Conservation (phyloP, 2,797 vertebrate species). For the Myoxocephalus aenaeus region DNA sequence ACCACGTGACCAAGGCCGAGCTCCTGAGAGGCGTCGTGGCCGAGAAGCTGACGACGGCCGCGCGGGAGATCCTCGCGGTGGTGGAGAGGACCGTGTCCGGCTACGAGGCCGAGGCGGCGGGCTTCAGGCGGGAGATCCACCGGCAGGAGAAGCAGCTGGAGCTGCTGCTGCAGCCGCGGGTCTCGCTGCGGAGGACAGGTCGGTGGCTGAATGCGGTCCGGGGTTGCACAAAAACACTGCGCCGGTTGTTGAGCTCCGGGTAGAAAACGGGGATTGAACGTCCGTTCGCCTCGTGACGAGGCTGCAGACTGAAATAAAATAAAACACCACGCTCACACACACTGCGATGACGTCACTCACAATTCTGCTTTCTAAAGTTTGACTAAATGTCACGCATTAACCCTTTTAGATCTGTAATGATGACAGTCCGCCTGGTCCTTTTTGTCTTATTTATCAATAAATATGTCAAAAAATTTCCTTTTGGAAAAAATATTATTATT, state of each 20-base stretch:
- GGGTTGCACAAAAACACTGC: no score
- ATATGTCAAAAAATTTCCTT: no score
- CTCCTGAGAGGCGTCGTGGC: neutral
- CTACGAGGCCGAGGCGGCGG: slow-evolving; percentile 46
- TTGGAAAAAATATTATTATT: no score
- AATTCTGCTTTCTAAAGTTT: no score
- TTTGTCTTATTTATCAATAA: no score
- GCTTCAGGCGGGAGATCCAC: slow-evolving; percentile 25
- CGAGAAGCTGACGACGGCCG: neutral
- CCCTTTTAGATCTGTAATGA: no score
- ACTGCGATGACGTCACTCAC: no score
- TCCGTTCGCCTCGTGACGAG: neutral
- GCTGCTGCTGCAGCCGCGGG: slow-evolving; percentile 36
- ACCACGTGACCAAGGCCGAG: neutral
- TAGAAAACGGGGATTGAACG: neutral
- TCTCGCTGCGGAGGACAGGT: slow-evolving; percentile 15
- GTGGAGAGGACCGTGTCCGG: slow-evolving; percentile 23
- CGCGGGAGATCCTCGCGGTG: slow-evolving; percentile 13
- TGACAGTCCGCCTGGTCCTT: no score
- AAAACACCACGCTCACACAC: no score
- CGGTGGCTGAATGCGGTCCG: neutral
- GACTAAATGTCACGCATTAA: no score
- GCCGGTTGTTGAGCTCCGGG: neutral
- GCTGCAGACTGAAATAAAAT: neutral
- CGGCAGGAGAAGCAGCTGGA: slow-evolving; percentile 46